These are phyloP conservation scores for Gymnopithys bicolor DNA, from an alignment of 2,797 vertebrate species.

Conservation along the genomic window DNA sequence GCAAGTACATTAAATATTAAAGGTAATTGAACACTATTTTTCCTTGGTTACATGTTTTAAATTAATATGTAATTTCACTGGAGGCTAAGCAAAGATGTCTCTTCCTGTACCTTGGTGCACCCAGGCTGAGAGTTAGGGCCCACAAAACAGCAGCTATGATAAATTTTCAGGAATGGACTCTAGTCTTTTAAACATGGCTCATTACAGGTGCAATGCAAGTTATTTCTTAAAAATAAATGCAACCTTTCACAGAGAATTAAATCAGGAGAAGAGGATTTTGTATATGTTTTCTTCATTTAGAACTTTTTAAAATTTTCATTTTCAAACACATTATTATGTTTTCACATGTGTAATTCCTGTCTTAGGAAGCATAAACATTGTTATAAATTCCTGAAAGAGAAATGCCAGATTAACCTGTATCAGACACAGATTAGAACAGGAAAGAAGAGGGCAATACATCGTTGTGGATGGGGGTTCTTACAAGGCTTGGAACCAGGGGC, in stretches of 20 bases:
- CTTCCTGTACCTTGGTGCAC: not conserved
- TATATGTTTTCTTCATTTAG: not conserved
- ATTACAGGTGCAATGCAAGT: not conserved
- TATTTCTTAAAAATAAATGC: not conserved
- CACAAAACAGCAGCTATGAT: not conserved
- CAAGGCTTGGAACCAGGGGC: not conserved
- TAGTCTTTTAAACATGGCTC: not conserved
- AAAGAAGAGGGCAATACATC: not conserved
- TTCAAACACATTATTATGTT: not conserved
- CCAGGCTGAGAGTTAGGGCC: not conserved
- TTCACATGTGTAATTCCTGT: not conserved
- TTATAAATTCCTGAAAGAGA: not conserved
- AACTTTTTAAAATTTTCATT: not conserved
- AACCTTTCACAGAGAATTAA: not conserved
- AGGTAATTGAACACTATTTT: conserved; percentile 50
- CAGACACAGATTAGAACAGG: not conserved
- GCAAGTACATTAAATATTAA: conserved; percentile 43
- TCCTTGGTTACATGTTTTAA: conserved; percentile 45
- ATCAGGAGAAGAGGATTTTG: not conserved
- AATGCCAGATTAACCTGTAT: not conserved
- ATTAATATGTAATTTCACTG: conserved; percentile 29
- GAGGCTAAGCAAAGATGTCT: not conserved
- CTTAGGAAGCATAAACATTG: not conserved
- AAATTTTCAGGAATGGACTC: not conserved
- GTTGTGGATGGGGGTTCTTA: not conserved